Conservation (phyloP, 2,113 vertebrate genomes). For the Callorhinus ursinus region DNA sequence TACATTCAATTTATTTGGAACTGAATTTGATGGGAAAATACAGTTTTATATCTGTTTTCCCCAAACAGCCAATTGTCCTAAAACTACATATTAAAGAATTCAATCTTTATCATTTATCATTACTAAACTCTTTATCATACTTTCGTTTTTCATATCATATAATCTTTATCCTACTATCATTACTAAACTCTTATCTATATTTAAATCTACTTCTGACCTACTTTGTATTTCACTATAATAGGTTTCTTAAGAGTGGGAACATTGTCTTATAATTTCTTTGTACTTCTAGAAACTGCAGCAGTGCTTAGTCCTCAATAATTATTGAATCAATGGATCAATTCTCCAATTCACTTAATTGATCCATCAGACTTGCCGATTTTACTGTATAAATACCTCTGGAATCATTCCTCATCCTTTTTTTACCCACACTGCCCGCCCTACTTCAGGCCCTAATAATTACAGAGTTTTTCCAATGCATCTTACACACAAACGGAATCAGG, state of each 20-base stretch:
- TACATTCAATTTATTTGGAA: constrained; percentile 1
- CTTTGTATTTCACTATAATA: background rate
- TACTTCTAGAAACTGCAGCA: background rate
- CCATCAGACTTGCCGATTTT: background rate
- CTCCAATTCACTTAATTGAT: background rate
- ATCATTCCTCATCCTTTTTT: background rate
- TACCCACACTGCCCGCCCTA: background rate
- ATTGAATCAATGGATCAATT: background rate
- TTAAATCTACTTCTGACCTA: background rate
- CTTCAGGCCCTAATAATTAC: background rate
- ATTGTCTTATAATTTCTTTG: background rate
- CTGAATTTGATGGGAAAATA: constrained; percentile 4
- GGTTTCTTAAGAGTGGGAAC: background rate
- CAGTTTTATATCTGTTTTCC: background rate
- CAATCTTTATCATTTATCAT: background rate
- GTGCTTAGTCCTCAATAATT: background rate
- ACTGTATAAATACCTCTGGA: background rate
- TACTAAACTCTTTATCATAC: no score
- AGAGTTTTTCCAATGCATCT: background rate
- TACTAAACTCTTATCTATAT: background rate
- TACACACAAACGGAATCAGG: background rate
- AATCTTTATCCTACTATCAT: background rate
- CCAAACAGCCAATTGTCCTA: background rate
- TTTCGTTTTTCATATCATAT: no score
- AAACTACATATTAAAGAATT: constrained; percentile 4